Evolutionary conservation across 1,140 invertebrate species (phyloP), one percentile per base, ranked within the genome.

Genomic region (Thaumatotibia leucotreta): DNA sequence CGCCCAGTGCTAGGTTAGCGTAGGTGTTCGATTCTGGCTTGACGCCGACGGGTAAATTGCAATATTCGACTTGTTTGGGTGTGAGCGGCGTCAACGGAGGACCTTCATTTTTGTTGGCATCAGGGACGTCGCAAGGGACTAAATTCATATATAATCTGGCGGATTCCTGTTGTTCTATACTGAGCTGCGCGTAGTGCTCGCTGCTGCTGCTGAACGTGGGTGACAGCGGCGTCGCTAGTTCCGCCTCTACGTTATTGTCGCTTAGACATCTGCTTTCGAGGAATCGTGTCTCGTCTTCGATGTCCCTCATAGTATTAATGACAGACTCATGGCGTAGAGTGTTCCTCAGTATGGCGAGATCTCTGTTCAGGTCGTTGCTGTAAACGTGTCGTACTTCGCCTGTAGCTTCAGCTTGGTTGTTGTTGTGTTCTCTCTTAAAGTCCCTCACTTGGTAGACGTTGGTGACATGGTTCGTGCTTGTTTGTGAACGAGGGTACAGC

Each of bases 121-220:
- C 32, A 63, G 32, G 77, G 9, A 54, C 64, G 49, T 89, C 84
- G 70, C 64, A 77, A 9, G 93, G 92, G 72, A 85, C 91, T 63
- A 95, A 85, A 78, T 95, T 96, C 88, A 95, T 94, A 77, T 95
- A 95, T 4, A 94, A 79, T 74, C 94, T 92, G 4, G 78, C 77
- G 17, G 79, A 65, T 62, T 88, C 80, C 49, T 86, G 77, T 79
- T 92, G 87, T 29, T 89, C 82, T 22, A 92, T 69, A 71, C 91
- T 92, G 14, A 93, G 77, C 67, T 92, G 91, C 22, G 92, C 92
- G 77, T 93, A 93, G 70, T 87, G 84, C 64, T 91, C 91, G 79
- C 89, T 92, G 11, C 73, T 77, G 61, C 72, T 85, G 73, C 90
- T 92, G 22, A 82, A 74, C 5, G 89, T 88, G 24, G 91, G 89